A percentile compares a stretch with the other conserved stretches of the same genome.
These are phyloP conservation scores for Pyrrhura leucotis DNA, from an alignment of 2,797 vertebrate genomes.

Conservation along the genomic window DNA sequence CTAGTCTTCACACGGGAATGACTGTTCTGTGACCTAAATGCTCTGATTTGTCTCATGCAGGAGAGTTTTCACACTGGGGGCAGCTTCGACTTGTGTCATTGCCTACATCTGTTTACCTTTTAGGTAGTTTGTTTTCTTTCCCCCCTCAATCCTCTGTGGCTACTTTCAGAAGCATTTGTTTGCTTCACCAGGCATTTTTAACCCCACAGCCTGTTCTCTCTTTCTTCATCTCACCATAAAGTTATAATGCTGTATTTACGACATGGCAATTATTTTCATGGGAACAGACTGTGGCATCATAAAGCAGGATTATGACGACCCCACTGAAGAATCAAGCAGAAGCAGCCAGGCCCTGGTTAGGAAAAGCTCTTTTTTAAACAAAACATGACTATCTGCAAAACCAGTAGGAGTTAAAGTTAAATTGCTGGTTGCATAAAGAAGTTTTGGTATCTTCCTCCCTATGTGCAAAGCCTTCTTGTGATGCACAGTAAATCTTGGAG, in stretches of 20 bases:
- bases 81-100: not conserved
- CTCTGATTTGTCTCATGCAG: not conserved
- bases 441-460: not conserved
- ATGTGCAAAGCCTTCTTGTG: not conserved
- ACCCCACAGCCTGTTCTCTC: not conserved
- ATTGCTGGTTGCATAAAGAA: not conserved
- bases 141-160: not conserved
- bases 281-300: conserved; percentile 46
- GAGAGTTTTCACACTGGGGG: not conserved
- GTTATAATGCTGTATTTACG: conserved; percentile 51
- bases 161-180: conserved; percentile 32
- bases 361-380: not conserved
- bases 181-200: not conserved
- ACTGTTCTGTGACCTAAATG: conserved; percentile 40
- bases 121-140: not conserved
- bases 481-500: not conserved
- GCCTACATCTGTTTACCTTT: not conserved
- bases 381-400: not conserved
- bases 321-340: conserved; percentile 2
- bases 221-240: conserved; percentile 18
- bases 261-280: conserved; percentile 38
- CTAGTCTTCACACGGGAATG: conserved; percentile 57
- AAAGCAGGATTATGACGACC: conserved; percentile 48
- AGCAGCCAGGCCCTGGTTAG: not conserved
- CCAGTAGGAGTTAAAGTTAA: not conserved